Base-by-base conservation (phyloP, 1,140 invertebrate genomes). In the Prorops nasuta region DNA sequence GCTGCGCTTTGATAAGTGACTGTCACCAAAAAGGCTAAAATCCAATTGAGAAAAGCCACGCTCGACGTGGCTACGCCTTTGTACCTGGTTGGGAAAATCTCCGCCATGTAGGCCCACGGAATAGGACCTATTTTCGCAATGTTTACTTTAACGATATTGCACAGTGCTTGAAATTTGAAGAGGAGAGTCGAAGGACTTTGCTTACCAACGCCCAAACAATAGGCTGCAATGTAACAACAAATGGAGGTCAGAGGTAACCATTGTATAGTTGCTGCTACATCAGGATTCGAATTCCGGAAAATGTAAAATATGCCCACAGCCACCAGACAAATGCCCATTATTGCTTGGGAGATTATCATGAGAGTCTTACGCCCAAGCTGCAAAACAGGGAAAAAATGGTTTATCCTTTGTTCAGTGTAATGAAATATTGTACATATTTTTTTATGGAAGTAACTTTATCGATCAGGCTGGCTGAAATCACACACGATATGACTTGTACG, bases 401-500 rank as follows among this genome's bases (percentile, higher is more conserved):
- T 3, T 17, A 18, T 32, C 35, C 9, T 4, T 14, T 10, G 37
- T 17, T 8, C 20, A 18, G 14, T n/a, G 21, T 14, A 36, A 16
- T 38, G 21, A 14, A n/a, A 24, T 24, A 16, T 16, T 15, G 16
- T 9, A 34, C 3, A 35, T 40, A 28, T 40, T 49, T 7, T n/a
- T 40, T 19, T 40, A 40, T 49, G 16, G 16, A 20, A 8, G 37
- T 35, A 60, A 60, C 80, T 69, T 71, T 83, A 64, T 84, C 84
- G 43, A 93, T 85, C 35, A 90, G 61, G 41, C 83, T 44, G 0
- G 83, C 76, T 7, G 86, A 83, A 1, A 83, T 66, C n/a, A 82
- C 69, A 12, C 87, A 90, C 9, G 84, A 81, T 1, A 84, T 32
- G 7, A 93, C 82, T 69, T 91, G 87, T 16, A 91, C 84, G 15